These are phyloP conservation scores for Tauraco erythrolophus DNA, from an alignment of 2,113 vertebrate genomes.

Conservation along the genomic window DNA sequence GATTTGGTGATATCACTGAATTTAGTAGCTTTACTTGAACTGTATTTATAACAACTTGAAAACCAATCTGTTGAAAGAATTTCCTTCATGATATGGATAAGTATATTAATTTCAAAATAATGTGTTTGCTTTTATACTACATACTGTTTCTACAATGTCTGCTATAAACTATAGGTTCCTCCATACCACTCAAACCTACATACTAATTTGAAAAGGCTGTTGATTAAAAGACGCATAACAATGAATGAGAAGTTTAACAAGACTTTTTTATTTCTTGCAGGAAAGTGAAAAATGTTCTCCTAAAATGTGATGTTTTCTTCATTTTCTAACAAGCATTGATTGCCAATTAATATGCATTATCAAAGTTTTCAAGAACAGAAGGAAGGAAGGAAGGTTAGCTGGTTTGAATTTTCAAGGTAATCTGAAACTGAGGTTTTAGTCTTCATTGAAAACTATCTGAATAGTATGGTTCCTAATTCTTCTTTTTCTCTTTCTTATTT, in stretches of 20 bases:
- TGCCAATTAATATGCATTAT: background rate
- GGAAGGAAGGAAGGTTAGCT: background rate
- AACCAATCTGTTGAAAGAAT: background rate
- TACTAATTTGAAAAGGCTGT: background rate
- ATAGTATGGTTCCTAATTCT: background rate
- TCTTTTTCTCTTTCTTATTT: background rate
- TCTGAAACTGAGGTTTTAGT: background rate
- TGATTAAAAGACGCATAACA: background rate
- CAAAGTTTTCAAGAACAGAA: background rate
- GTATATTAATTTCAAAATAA: background rate
- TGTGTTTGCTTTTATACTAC: background rate
- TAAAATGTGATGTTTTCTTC: background rate
- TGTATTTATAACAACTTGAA: background rate
- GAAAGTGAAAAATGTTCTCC: background rate
- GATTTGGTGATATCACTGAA: background rate
- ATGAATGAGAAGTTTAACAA: background rate
- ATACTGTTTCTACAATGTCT: background rate
- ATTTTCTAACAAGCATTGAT: background rate
- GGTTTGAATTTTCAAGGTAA: background rate
- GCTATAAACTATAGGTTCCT: background rate
- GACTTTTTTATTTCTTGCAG: background rate
- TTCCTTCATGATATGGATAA: background rate
- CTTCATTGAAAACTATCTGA: background rate
- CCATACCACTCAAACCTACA: background rate
- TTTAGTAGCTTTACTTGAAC: background rate